A percentile compares a stretch with the other conserved stretches of the same genome.
Evolutionary conservation across 2,797 vertebrate species (phyloP).

Genomic region (Acanthopagrus latus): DNA sequence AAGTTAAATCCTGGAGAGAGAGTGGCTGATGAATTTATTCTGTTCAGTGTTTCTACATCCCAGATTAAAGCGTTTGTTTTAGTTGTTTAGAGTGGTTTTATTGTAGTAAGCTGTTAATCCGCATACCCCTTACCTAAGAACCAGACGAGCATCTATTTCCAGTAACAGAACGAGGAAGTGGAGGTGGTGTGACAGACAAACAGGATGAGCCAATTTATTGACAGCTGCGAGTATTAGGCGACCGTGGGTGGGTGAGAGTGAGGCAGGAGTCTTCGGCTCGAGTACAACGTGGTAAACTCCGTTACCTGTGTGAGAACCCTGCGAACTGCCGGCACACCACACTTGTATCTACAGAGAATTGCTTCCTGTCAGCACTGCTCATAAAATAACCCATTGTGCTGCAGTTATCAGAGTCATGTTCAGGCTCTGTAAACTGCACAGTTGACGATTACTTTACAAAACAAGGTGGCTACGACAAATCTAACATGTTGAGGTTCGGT

Average conservation of each 20-base stretch:
- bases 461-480: background rate
- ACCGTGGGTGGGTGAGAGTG: conserved; percentile 3
- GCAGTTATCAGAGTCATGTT: background rate
- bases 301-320: conserved; percentile 1
- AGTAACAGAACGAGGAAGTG: conserved; percentile 16
- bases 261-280: background rate
- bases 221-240: conserved; percentile 35
- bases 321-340: background rate
- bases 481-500: too few species aligned
- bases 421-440: background rate
- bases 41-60: too few species aligned
- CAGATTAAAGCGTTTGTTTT: conserved; percentile 34
- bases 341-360: background rate
- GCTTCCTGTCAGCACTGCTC: background rate
- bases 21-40: background rate
- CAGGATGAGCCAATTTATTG: conserved; percentile 53
- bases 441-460: background rate
- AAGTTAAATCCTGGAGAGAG: too few species aligned
- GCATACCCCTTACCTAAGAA: conserved; percentile 36
- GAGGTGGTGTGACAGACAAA: conserved; percentile 19
- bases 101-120: conserved; percentile 44
- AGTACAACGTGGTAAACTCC: conserved; percentile 11
- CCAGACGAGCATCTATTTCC: conserved; percentile 37
- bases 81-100: conserved; percentile 35
- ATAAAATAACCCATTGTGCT: background rate